Evolutionary conservation across 1,140 invertebrate genomes (phyloP), one percentile per base, ranked within the genome.

Genomic region (Ips typographus): DNA sequence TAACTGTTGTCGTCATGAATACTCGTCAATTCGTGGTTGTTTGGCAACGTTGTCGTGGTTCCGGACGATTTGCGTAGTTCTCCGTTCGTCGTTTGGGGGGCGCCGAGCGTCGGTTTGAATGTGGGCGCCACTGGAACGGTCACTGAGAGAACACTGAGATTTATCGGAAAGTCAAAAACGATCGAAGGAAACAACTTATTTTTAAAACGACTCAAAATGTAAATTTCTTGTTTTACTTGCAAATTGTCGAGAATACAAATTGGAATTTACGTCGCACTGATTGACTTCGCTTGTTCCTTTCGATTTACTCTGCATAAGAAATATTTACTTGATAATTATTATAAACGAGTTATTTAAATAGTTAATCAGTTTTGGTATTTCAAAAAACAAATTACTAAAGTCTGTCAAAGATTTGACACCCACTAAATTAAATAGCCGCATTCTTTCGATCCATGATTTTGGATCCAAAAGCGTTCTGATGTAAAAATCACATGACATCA

Each of bases 41-140:
- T 64, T 64, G 62, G 39, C 39, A 40, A n/a, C 36, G 8, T 1
- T 1, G 62, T 64, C 6, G 62, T 44, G 5, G 47, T 8, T 6
- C 38, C 58, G 55, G 42, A 58, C 40, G 64, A 49, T 41, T 57
- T 66, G 36, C 52, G 52, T 55, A 5, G 52, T 55, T 55, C 8
- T 36, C 5, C 37, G 7, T 36, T 2, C 52, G 2, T 62, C 22
- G 64, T 51, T 39, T 62, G 41, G 3, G 60, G 2, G 2, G 5
- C 2, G 1, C 6, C 37, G 42, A 7, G 53, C 38, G 39, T 51
- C 8, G 43, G 59, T 57, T 59, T 51, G 7, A 44, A 53, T 6
- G 55, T 55, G 40, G 69, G 65, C n/a, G 56, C 61, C 61, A 65
- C 61, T 65, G 69, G 65, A 44, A 71, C 49, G 44, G 59, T 71